Conservation (phyloP, 1,140 invertebrate genomes). For the Drosophila quadrilineata region DNA sequence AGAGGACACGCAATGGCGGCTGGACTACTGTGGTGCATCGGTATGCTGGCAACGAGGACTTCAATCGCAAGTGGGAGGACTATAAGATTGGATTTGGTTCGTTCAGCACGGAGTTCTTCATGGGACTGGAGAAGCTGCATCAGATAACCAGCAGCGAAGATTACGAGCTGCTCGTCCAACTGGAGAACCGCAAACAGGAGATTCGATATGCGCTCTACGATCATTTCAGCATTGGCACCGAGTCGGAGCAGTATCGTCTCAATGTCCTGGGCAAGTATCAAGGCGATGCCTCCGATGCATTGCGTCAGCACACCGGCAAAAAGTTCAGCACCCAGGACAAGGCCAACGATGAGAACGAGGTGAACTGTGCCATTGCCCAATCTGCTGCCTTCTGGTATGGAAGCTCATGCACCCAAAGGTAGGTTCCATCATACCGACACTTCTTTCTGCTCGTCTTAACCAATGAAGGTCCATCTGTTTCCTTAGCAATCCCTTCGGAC, state of each 20-base stretch:
- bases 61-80: constrained; percentile 58
- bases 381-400: constrained; percentile 66
- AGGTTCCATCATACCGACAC: neutral
- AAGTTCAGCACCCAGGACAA: constrained; percentile 62
- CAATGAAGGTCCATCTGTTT: neutral
- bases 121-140: constrained; percentile 58
- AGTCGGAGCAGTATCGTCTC: constrained; percentile 53
- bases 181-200: constrained; percentile 55
- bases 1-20: constrained; percentile 48
- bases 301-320: constrained; percentile 52
- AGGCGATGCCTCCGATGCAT: constrained; percentile 56
- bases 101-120: constrained; percentile 48
- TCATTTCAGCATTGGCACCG: constrained; percentile 57
- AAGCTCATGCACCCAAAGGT: constrained; percentile 52
- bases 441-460: neutral
- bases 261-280: constrained; percentile 53
- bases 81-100: constrained; percentile 59
- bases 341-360: constrained; percentile 53
- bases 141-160: constrained; percentile 52
- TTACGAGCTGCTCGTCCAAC: constrained; percentile 52
- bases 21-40: constrained; percentile 59
- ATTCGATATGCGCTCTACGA: constrained; percentile 57
- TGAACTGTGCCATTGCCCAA: constrained; percentile 51
- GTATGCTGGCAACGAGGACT: constrained; percentile 47
- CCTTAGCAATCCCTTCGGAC: constrained; percentile 56